Evolutionary conservation across 1,140 invertebrate species (phyloP), one percentile per base, ranked within the genome.

Genomic region (Bactericera cockerelli): DNA sequence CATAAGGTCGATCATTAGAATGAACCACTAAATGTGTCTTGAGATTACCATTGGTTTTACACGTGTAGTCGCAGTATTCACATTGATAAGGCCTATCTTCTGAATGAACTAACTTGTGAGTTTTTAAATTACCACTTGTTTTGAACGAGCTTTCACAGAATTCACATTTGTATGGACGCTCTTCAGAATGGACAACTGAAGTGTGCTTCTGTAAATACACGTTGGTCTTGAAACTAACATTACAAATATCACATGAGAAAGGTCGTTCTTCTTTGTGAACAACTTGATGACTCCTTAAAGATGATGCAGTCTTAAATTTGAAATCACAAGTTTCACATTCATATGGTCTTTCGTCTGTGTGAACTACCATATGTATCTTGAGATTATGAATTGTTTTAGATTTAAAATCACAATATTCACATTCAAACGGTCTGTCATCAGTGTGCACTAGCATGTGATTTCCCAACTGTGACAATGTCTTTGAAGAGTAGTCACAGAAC

Each of bases 251-350:
- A 71, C 84, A 86, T 36, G 77, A 75, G 64, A 84, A 86, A 0
- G 84, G 84, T 56, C 81, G 75, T 63, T 86, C 82, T 1, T 82
- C 79, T 1, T 81, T 85, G 66, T 87, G 84, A 11, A 84, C 79
- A 10, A 63, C 62, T 28, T 61, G 61, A 49, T 67, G 66, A 2
- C 8, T 49, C 19, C 42, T 49, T n/a, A 49, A 49, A 4, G n/a
- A 16, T 6, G 42, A 16, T 19, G 42, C 42, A 49, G 42, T 49
- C 19, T 49, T 49, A 25, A 87, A 89, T 0, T 81, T 75, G 70
- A 87, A 88, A 3, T 77, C 75, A 66, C 87, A 90, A 42, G 79
- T 76, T 1, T 73, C 74, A 64, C 84, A 80, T 61, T 78, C 69
- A 66, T 81, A 82, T 0, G 82, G 82, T 38, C 77, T 65, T 61